These are phyloP conservation scores for Lampropteryx suffumata DNA, from an alignment of 2,888 invertebrate species.

Conservation along the genomic window DNA sequence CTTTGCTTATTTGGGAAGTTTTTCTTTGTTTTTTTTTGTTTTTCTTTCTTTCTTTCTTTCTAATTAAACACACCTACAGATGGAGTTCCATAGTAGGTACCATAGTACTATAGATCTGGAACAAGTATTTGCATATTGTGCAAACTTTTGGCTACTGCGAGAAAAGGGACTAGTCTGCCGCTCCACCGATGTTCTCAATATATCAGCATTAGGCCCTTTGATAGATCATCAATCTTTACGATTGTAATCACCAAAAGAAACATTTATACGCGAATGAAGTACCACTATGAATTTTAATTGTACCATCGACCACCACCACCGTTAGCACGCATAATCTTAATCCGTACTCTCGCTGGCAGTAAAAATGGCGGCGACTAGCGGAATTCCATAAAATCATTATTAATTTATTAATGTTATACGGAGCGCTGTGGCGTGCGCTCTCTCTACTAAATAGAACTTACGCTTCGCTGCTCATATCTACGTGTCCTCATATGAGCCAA, in stretches of 20 bases:
- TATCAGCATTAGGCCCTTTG: no score
- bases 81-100: no score
- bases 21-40: no score
- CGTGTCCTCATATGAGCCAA: conserved; percentile 47
- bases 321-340: conserved; percentile 39
- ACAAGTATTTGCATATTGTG: no score
- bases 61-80: no score
- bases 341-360: conserved; percentile 53
- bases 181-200: no score
- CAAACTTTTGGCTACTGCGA: no score
- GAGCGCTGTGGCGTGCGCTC: conserved; percentile 59
- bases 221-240: no score
- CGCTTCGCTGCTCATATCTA: conserved; percentile 62
- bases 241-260: neutral
- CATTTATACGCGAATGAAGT: neutral
- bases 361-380: conserved; percentile 62
- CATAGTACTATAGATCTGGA: no score
- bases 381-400: conserved; percentile 80
- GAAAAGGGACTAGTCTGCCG: no score
- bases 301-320: conserved; percentile 16
- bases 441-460: conserved; percentile 72
- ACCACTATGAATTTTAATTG: conserved; percentile 8
- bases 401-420: conserved; percentile 81
- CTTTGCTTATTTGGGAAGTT: neutral
- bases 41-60: no score